Base-by-base conservation (phyloP, 1,140 invertebrate species). In the Drosophila neocordata region DNA sequence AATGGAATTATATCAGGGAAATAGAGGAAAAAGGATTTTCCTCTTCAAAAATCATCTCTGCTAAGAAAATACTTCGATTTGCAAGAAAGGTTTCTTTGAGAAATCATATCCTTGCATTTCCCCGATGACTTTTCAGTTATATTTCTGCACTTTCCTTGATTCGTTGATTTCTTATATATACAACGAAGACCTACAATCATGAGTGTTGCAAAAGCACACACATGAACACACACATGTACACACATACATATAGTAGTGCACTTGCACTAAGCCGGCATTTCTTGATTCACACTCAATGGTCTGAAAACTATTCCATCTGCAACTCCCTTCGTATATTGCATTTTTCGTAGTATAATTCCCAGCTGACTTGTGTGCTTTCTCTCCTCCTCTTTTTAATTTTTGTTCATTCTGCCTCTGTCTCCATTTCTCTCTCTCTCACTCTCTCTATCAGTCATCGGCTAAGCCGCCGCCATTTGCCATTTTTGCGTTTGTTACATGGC, bases 261-360 rank as follows among this genome's bases (percentile, higher is more conserved):
- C 2, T 73, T 60, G 51, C 69, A 79, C 48, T 73, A 77, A 77
- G 73, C 81, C 80, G 64, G 73, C 75, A 73, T 70, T 53, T 85
- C 66, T 80, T 84, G 87, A 85, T 78, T 81, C 70, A 78, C 62
- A 85, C 83, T 74, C 74, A 71, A 61, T 67, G 77, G 65, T 65
- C 63, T 72, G 53, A 67, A 75, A 68, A 73, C 48, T 58, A 63
- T 52, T 65, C 59, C 62, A 66, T 48, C 41, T 48, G 41, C 41
- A 20, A 20, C 58, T 51, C n/a, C 20, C 67, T 7, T 65, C 37
- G 57, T 44, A 11, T 44, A 31, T 31, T 31, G 27, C 41, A 18
- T 44, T 44, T 11, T 11, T 44, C 73, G 65, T 81, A 78, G 67
- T 85, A 85, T 72, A 78, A 78, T 71, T 85, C 77, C 77, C 82